phyloP scores from a whole-genome alignment of 2,797 vertebrate species.

The Knipowitschia caucasica region DNA sequence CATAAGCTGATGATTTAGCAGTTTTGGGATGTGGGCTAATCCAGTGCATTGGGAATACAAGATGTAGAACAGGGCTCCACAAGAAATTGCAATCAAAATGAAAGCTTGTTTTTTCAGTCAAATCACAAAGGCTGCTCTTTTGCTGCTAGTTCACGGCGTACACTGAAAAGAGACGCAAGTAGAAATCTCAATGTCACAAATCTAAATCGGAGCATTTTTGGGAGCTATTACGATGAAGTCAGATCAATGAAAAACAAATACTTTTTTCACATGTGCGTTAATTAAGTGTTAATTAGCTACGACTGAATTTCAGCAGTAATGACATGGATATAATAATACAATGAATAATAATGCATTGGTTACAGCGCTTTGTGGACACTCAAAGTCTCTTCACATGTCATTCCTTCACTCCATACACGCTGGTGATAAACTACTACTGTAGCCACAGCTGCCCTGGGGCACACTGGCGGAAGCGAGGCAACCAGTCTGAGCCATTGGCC shows the following conservation, averaged over 20 bases:
- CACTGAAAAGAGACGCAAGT: no score
- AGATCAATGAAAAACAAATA: slow-evolving; percentile 30
- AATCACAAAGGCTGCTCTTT: not conserved
- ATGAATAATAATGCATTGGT: slow-evolving; percentile 22
- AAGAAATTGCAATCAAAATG: not conserved
- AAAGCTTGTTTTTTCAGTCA: not conserved
- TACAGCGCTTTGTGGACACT: no score
- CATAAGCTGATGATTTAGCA: slow-evolving; percentile 54
- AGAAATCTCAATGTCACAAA: no score
- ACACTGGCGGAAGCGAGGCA: no score
- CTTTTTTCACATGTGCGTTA: slow-evolving; percentile 50
- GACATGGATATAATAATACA: slow-evolving; percentile 26
- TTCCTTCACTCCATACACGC: no score
- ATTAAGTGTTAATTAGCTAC: slow-evolving; percentile 42
- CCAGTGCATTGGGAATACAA: slow-evolving; percentile 27
- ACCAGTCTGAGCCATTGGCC: no score
- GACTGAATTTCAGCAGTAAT: slow-evolving; percentile 28
- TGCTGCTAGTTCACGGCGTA: not conserved
- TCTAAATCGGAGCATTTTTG: no score
- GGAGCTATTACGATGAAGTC: slow-evolving; percentile 13
- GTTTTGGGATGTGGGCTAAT: slow-evolving; percentile 48
- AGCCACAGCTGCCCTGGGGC: no score
- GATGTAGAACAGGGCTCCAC: slow-evolving; percentile 7
- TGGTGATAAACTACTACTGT: no score
- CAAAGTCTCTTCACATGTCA: not conserved